Conservation (phyloP, 92 coral and sea anemone species). For the Palythoa caribaeorum region DNA sequence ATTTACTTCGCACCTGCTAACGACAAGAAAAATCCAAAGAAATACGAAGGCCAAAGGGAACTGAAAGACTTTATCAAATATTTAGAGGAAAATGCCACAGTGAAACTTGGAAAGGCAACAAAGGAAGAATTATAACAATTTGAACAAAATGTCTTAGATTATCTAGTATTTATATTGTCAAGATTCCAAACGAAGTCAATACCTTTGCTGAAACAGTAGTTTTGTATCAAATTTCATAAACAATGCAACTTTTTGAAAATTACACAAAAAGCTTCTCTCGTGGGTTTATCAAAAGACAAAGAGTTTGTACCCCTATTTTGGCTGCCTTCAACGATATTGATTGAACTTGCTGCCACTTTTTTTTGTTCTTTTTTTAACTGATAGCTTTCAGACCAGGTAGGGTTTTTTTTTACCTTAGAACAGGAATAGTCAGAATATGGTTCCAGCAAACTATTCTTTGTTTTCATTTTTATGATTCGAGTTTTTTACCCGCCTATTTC, state of each 20-base stretch:
- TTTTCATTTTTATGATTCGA: too few relatives aligned
- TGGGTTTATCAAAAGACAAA: not conserved
- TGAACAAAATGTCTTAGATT: not conserved
- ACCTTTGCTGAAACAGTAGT: not conserved
- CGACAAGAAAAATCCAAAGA: constrained; percentile 82
- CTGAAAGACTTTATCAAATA: constrained; percentile 85
- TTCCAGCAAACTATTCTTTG: too few relatives aligned
- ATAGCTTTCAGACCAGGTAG: too few relatives aligned
- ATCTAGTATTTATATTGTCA: not conserved
- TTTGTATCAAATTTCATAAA: not conserved
- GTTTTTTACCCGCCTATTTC: too few relatives aligned
- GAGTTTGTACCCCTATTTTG: too few relatives aligned
- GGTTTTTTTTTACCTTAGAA: too few relatives aligned
- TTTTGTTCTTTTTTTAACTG: too few relatives aligned
- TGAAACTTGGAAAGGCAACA: constrained; percentile 62
- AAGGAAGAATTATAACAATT: constrained; percentile 81
- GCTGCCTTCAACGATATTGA: too few relatives aligned
- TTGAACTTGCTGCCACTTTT: too few relatives aligned
- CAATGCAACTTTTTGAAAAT: not conserved
- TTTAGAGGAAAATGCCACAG: constrained; percentile 87
- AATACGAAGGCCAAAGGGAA: constrained; percentile 86
- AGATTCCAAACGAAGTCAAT: not conserved
- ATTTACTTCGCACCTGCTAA: constrained; percentile 90
- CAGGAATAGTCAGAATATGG: too few relatives aligned
- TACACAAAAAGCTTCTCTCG: not conserved